Base-by-base conservation (phyloP, 2,888 invertebrate species). In the Boloria selene region DNA sequence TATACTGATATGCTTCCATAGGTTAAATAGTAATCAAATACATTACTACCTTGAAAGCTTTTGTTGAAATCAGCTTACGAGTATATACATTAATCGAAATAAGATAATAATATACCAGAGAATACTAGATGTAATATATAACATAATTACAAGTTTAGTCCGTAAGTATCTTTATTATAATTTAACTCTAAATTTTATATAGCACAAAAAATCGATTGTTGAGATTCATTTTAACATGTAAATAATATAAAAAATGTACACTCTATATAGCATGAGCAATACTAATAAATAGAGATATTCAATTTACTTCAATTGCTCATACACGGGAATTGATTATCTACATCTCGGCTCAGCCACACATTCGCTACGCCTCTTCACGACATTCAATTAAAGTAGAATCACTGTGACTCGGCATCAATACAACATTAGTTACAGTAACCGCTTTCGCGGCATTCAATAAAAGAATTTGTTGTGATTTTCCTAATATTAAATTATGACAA, bases 371-470 rank as follows among this genome's bases (percentile, higher is more conserved):
- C 74, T 70, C 73, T 79, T 80, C 76, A 75, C 73, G 74, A 77
- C 75, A 79, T 79, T 79, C 79, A 79, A 82, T 82, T 79, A 79
- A 74, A 75, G 70, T 72, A 72, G 75, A 77, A 75, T 74, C 73
- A 71, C 67, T 71, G 73, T 72, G 75, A 77, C 73, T 75, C 70
- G 71, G 67, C 73, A 70, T 70, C 73, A 74, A 76, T 75, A 74
- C 72, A 68, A 75, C 74, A 80, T 82, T 81, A 78, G 80, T 77
- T 75, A 80, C 81, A 81, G 78, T 77, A 76, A 77, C 72, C 70
- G 72, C 73, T 26, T 64, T 52, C 45, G 58, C 60, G 58, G 53
- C 64, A 61, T 53, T 56, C 42, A 60, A 59, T 10, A 59, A 49
- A 59, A 31, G 49, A 44, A 53, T 16, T 17, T 10, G 45, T 22